Percentiles rank a stretch among this genome's conserved stretches.
Conservation (phyloP, 2,797 vertebrate species). For the Alosa sapidissima region DNA sequence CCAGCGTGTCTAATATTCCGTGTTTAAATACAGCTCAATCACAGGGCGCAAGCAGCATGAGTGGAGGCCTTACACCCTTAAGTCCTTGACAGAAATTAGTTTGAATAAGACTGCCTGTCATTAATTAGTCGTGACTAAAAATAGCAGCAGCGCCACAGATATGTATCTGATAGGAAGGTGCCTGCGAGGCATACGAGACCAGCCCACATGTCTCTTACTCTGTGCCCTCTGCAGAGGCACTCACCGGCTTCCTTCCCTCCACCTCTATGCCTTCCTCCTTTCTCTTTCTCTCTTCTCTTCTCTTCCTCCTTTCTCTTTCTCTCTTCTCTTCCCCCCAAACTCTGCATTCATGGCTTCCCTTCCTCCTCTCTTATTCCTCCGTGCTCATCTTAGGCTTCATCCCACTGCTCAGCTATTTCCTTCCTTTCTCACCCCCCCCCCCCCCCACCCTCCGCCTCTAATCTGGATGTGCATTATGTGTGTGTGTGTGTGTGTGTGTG, state of each 20-base stretch:
- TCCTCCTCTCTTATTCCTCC: constrained; percentile 58
- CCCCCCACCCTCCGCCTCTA: constrained; percentile 27
- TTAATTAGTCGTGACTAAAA: constrained; percentile 54
- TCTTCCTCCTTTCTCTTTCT: background rate
- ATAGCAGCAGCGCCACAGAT: constrained; percentile 50
- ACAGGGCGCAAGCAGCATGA: background rate
- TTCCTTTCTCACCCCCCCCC: constrained; percentile 35
- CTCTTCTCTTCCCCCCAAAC: constrained; percentile 9
- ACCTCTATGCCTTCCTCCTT: background rate
- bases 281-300: background rate
- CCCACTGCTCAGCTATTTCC: constrained; percentile 24
- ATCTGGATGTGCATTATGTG: constrained; percentile 28
- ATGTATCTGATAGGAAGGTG: constrained; percentile 39
- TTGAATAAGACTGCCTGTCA: constrained; percentile 47
- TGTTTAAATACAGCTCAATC: background rate
- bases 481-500: constrained; percentile 11
- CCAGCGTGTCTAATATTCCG: background rate
- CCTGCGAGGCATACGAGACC: constrained; percentile 16
- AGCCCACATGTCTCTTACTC: background rate
- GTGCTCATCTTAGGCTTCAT: constrained; percentile 52
- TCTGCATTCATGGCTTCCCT: constrained; percentile 60
- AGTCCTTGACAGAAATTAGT: constrained; percentile 58
- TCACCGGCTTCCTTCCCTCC: background rate
- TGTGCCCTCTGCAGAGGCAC: background rate
- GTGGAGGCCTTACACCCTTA: background rate